Evolutionary conservation across 2,888 invertebrate species (phyloP), one percentile per base, ranked within the genome.

Genomic region (Amblyteles armatorius): DNA sequence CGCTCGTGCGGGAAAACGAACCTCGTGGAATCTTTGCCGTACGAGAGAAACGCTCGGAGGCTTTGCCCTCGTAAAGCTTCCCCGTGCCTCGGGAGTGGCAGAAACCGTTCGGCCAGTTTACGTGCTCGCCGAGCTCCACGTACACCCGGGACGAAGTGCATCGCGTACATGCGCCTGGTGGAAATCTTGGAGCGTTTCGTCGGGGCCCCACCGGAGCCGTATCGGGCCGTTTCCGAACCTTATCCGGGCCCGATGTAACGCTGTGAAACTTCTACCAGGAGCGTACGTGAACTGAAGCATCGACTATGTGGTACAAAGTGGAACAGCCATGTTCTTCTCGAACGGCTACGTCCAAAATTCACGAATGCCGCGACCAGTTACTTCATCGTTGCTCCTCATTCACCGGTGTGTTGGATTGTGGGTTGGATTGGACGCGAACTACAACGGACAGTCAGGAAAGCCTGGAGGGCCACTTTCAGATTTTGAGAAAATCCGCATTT

Each of bases 31-130:
- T 65, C 76, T 76, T 65, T 36, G 76, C 50, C 65, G 65, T 65
- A 50, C 65, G 33, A 65, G 33, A 22, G 65, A 50, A 48, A 50
- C 33, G 76, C 65, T 40, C 36, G 33, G 48, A 65, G 65, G 76
- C 65, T 65, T 76, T 16, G 65, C 76, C 63, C 50, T 76, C 76
- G 76, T 76, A 76, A 76, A 76, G 65, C 50, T 65, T 50, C 36
- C 44, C 3, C 52, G n/a, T 36, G 76, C 19, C 50, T 36, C 76
- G 65, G 36, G 36, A 65, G 65, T 76, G 36, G 76, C 76, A 76
- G 76, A 65, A 76, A 76, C 63, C 65, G 50, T 76, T 76, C 36
- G 76, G 63, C 50, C 5, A 60, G 65, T 65, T 76, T 76, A 76
- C 76, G 50, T 76, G 76, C 74, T 57, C 57, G 57, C 11, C 11